Evolutionary conservation across 2,888 invertebrate genomes (phyloP).

Genomic region (Andricus quercusramuli): DNA sequence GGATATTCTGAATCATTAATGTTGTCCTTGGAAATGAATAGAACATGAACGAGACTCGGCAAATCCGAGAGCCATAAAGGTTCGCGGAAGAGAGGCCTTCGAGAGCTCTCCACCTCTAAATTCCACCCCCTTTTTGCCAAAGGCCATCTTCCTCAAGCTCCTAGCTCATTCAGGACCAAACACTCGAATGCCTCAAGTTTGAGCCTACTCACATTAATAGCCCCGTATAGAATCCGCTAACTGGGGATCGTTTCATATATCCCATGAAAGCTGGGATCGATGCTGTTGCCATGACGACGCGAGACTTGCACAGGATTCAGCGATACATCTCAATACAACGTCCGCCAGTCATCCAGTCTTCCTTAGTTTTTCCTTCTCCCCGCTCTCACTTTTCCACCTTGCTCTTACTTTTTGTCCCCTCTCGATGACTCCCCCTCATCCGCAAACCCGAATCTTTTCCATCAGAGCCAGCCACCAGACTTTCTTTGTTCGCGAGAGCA

Average conservation of each 20-base stretch:
- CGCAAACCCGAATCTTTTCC: not conserved
- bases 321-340: conserved; percentile 60
- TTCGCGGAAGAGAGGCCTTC: conserved; percentile 1
- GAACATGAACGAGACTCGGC: conserved; percentile 11
- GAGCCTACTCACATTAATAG: conserved; percentile 61
- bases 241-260: conserved; percentile 72
- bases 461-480: not conserved
- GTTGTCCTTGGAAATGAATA: conserved; percentile 27
- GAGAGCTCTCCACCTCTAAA: not conserved
- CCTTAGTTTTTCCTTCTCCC: not conserved
- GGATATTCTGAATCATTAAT: conserved; percentile 14
- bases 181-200: conserved; percentile 56
- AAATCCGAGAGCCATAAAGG: conserved; percentile 20
- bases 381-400: conserved; percentile 24
- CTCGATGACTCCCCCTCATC: conserved; percentile 39
- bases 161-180: conserved; percentile 33
- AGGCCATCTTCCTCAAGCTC: not conserved
- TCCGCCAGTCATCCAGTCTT: conserved; percentile 28
- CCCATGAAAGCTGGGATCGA: conserved; percentile 71
- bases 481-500: conserved; percentile 8
- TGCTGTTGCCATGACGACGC: conserved; percentile 74
- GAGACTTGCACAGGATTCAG: conserved; percentile 60
- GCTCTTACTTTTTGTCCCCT: conserved; percentile 28
- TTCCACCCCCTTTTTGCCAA: conserved; percentile 4
- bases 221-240: conserved; percentile 69